Evolutionary conservation across 2,797 vertebrate species (phyloP).

Genomic region (Naso thynnoides): DNA sequence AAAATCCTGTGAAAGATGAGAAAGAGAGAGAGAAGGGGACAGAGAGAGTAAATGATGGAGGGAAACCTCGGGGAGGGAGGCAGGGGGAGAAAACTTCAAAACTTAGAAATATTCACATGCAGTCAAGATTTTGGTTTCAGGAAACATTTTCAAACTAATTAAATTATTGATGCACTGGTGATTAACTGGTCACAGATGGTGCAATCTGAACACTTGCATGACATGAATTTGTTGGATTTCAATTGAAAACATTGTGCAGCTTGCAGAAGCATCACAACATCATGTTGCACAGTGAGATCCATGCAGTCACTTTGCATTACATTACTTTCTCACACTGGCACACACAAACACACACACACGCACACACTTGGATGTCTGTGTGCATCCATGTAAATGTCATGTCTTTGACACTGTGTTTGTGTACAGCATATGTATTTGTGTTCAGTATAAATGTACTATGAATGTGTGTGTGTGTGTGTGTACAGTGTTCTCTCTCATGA

Average conservation of each 20-base stretch:
- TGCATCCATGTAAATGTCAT: not conserved
- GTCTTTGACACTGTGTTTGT: not conserved
- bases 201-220: not conserved
- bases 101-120: not conserved
- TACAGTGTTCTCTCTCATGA: conserved; percentile 19
- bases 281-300: conserved; percentile 29
- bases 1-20: not conserved
- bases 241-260: not conserved
- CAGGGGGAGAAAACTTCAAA: not conserved
- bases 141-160: conserved; percentile 7
- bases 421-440: not conserved
- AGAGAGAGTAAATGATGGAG: conserved; percentile 12
- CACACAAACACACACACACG: conserved; percentile 9
- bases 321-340: conserved; percentile 26
- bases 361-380: not conserved
- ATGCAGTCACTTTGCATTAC: conserved; percentile 49
- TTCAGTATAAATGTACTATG: not conserved
- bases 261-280: conserved; percentile 26
- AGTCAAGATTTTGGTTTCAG: not conserved
- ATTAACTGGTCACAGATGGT: not conserved
- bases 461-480: conserved; percentile 9
- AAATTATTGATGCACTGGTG: not conserved
- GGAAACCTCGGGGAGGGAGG: conserved; percentile 9
- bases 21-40: conserved; percentile 21
- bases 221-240: not conserved